Conservation (phyloP, 2,113 vertebrate genomes). For the Oreocharis arfaki region DNA sequence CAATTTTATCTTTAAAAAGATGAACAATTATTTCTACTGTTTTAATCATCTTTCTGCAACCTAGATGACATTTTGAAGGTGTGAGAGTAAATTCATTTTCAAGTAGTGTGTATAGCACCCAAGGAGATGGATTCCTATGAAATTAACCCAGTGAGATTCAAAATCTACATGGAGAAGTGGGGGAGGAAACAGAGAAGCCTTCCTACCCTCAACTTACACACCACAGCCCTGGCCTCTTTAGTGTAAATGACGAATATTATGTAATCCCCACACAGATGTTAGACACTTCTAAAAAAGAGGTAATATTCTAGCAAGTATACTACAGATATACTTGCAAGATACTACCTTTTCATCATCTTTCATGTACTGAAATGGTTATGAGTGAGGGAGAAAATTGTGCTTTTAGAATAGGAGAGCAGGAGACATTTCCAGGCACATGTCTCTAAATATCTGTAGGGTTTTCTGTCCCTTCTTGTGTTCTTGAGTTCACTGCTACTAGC, state of each 20-base stretch:
- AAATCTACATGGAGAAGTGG: background rate
- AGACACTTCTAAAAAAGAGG: background rate
- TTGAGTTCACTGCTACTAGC: background rate
- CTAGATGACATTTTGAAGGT: background rate
- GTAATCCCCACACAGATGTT: rapidly evolving
- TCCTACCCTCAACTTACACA: background rate
- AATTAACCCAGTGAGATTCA: background rate
- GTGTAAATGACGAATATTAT: background rate
- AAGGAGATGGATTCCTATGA: background rate
- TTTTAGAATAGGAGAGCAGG: background rate
- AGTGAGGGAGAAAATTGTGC: background rate
- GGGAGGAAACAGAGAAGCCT: background rate
- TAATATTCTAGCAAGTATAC: background rate
- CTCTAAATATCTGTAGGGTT: background rate
- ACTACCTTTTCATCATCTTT: background rate
- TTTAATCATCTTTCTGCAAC: background rate
- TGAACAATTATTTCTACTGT: background rate
- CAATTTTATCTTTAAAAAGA: background rate
- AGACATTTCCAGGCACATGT: background rate
- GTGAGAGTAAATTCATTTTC: background rate
- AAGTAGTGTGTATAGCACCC: background rate
- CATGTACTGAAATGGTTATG: background rate
- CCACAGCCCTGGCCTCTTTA: background rate
- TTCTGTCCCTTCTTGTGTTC: background rate
- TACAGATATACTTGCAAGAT: no score